phyloP scores from a whole-genome alignment of 2,888 invertebrate species.

The Hemaris fuciformis region DNA sequence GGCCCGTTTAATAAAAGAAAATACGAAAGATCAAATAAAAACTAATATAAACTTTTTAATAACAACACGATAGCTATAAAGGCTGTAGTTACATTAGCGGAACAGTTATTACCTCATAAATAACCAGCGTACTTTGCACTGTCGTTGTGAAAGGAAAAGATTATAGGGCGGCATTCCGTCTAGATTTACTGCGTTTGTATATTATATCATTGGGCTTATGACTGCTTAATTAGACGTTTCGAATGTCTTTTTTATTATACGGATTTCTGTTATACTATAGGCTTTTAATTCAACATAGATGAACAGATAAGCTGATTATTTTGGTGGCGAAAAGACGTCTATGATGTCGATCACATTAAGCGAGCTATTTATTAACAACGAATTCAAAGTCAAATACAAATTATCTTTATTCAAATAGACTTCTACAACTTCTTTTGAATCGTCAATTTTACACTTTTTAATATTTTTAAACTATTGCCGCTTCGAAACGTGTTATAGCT shows the following conservation, averaged over 20 bases:
- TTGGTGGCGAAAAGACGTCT: too few species aligned
- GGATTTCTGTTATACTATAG: background rate
- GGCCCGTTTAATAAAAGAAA: background rate
- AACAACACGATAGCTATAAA: constrained; percentile 20
- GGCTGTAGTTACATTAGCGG: constrained; percentile 41
- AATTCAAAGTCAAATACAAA: too few species aligned
- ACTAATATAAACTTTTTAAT: background rate
- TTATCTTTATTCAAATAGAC: too few species aligned
- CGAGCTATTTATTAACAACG: too few species aligned
- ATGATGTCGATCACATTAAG: too few species aligned
- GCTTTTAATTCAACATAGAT: too few species aligned
- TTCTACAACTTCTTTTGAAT: too few species aligned
- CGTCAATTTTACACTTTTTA: too few species aligned
- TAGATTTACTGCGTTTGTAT: constrained; percentile 21
- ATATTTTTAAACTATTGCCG: too few species aligned
- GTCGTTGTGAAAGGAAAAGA: constrained; percentile 32
- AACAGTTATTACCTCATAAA: constrained; percentile 55
- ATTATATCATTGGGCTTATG: constrained; percentile 1
- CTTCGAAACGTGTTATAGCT: too few species aligned
- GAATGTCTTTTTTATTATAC: background rate
- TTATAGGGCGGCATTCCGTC: constrained; percentile 36
- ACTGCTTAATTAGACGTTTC: background rate
- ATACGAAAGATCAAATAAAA: background rate
- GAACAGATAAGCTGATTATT: too few species aligned
- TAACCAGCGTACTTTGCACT: constrained; percentile 39